These are phyloP conservation scores for Burhinus bistriatus DNA, from an alignment of 2,113 vertebrate genomes.

Conservation along the genomic window DNA sequence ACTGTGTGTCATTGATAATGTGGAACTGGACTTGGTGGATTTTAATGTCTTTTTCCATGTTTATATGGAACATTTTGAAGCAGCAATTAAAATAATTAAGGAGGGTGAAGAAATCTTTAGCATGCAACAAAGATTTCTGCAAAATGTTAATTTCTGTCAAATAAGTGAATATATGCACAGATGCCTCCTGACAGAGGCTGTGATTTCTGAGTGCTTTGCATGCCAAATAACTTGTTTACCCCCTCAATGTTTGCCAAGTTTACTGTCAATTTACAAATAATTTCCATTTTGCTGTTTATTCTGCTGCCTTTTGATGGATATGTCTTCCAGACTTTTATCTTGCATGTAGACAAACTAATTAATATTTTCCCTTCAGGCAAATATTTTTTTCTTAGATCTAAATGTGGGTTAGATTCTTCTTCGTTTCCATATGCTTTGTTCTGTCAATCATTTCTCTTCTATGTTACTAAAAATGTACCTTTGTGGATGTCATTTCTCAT, in stretches of 20 bases:
- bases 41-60: slow-evolving; percentile 71
- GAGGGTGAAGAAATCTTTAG: slow-evolving; percentile 82
- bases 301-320: slow-evolving; percentile 89
- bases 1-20: slow-evolving; percentile 47
- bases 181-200: slow-evolving; percentile 86
- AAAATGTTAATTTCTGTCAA: slow-evolving; percentile 90
- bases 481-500: slow-evolving; percentile 67
- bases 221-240: slow-evolving; percentile 84
- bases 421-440: slow-evolving; percentile 90
- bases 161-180: slow-evolving; percentile 87
- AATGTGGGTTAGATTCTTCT: slow-evolving; percentile 90
- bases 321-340: slow-evolving; percentile 92
- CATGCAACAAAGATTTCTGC: slow-evolving; percentile 84
- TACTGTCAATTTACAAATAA: slow-evolving; percentile 93
- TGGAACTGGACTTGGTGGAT: slow-evolving; percentile 56
- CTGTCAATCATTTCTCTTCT: slow-evolving; percentile 87
- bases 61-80: slow-evolving; percentile 75
- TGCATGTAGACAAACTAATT: slow-evolving; percentile 95
- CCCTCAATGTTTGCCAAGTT: slow-evolving; percentile 86
- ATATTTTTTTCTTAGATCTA: slow-evolving; percentile 97
- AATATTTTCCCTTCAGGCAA: slow-evolving; percentile 95
- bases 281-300: slow-evolving; percentile 93
- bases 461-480: slow-evolving; percentile 83
- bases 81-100: slow-evolving; percentile 91
- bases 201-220: slow-evolving; percentile 81